Evolutionary conservation across 2,888 invertebrate species (phyloP).

Genomic region (Heliconius hortense): DNA sequence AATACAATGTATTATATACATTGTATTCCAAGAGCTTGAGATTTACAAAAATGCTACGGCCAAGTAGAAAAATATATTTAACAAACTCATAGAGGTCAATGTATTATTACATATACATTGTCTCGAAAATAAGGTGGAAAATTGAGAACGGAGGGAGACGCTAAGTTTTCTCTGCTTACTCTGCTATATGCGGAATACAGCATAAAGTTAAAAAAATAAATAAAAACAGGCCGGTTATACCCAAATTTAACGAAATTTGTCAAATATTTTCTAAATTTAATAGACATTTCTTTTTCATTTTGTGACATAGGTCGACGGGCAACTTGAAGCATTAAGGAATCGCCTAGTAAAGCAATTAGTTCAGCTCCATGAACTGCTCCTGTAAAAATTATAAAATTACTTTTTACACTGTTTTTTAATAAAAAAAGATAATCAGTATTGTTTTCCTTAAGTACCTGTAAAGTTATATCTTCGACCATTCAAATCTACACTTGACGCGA

Average conservation of each 20-base stretch:
- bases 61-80: background rate
- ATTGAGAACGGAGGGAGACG: background rate
- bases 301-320: conserved; percentile 83
- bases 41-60: background rate
- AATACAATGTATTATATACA: background rate
- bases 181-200: background rate
- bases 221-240: conserved; percentile 50
- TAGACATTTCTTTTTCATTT: conserved; percentile 81
- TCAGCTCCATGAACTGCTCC: conserved; percentile 87
- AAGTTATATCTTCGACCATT: conserved; percentile 72
- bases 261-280: conserved; percentile 59
- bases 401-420: background rate
- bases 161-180: background rate
- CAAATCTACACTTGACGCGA: conserved; percentile 72
- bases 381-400: conserved; percentile 44
- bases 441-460: conserved; percentile 65
- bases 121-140: background rate
- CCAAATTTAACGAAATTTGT: conserved; percentile 77
- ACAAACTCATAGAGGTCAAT: background rate
- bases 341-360: conserved; percentile 85
- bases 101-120: too few species aligned
- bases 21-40: background rate
- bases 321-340: conserved; percentile 84
- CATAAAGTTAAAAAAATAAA: background rate
- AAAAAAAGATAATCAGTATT: background rate